A percentile compares a stretch with the other conserved stretches of the same genome.
Evolutionary conservation across 2,797 vertebrate species (phyloP).

Genomic region (Bradypus variegatus): DNA sequence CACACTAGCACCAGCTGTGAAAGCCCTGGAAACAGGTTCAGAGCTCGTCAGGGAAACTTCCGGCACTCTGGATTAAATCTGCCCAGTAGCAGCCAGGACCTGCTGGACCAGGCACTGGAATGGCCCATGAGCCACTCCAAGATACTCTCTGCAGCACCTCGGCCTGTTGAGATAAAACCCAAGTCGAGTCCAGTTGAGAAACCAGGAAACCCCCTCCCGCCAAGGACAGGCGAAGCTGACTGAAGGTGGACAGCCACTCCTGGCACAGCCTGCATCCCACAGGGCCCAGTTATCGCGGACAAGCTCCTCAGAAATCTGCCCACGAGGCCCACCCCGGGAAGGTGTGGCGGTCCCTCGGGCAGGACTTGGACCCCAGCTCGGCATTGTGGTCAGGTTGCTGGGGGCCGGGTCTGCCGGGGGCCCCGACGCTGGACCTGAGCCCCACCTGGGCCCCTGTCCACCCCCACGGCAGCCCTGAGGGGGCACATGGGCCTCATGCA

Average conservation of each 20-base stretch:
- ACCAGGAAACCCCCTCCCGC: accelerated
- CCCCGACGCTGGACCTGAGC: neutral
- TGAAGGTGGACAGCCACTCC: neutral
- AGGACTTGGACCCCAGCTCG: neutral
- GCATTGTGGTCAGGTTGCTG: neutral
- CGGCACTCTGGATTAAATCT: neutral
- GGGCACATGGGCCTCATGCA: neutral
- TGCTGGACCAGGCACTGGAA: neutral
- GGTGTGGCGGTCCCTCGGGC: neutral
- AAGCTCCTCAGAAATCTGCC: neutral
- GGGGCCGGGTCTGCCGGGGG: neutral
- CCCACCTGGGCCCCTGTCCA: neutral
- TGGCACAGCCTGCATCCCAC: neutral
- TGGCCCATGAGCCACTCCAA: neutral
- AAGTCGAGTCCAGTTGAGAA: neutral
- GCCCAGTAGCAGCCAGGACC: neutral
- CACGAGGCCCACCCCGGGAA: neutral
- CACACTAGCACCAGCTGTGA: neutral
- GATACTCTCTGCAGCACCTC: neutral
- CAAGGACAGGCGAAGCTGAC: accelerated
- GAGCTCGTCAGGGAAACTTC: neutral
- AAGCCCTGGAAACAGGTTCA: neutral
- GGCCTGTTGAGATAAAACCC: neutral
- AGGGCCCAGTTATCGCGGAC: neutral
- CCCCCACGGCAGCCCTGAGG: neutral